Evolutionary conservation across 1,140 invertebrate species (phyloP), one percentile per base, ranked within the genome.

Genomic region (Neocloeon triangulifer): DNA sequence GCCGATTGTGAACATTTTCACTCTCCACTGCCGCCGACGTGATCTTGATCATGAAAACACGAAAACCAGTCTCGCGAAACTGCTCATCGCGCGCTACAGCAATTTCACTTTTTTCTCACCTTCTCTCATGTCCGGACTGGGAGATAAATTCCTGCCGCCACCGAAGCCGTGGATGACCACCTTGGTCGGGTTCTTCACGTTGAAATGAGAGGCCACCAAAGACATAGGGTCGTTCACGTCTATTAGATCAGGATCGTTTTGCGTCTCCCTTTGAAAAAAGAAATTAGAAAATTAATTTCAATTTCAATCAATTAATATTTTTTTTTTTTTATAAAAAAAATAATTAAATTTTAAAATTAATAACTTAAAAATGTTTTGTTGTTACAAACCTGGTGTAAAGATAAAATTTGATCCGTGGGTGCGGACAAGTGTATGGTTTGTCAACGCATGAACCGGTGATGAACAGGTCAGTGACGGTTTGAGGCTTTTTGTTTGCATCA

Each of bases 131-230:
- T 82, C 76, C 1, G 77, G 79, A 49, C 75, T 80, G 0, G 77
- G 78, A 5, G 72, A 69, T 13, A 75, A 55, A 44, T 73, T 70
- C 31, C 76, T 53, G 0, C 77, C 77, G 0, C 77, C 77, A 0
- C 75, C 75, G 42, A 81, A 82, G 10, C 78, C 78, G 44, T 81
- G 77, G 10, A 82, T 75, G 9, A 82, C 66, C 5, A 82, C 63
- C 56, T 81, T 82, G 0, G 73, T 77, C 0, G 73, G 69, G 51
- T 81, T 62, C 0, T 55, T 60, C 0, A 62, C 58, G 48, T 81
- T 73, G 44, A 79, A 82, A 36, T 61, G 64, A 0, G 71, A 73
- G 19, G 61, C 59, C 35, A 66, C 67, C 12, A 82, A 47, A 0
- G 76, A 75, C 18, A 69, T 61, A 20, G 60, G 56, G 36, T 70